Conservation (phyloP, 2,797 vertebrate species). For the Allobates femoralis region DNA sequence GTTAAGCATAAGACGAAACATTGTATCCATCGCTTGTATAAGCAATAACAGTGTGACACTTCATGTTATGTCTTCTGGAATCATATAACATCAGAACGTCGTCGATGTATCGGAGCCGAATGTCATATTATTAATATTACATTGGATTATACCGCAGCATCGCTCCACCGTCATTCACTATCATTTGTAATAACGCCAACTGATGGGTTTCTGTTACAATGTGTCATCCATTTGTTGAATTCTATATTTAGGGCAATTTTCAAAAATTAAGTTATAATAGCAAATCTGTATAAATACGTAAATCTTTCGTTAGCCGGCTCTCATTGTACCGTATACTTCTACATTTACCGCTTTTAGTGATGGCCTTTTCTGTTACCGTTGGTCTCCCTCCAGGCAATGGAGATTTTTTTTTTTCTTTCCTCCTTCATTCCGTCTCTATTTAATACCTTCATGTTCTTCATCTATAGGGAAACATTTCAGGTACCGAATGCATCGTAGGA, state of each 20-base stretch:
- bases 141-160: not conserved
- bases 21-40: not conserved
- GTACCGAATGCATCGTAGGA: conserved; percentile 17
- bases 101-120: not conserved
- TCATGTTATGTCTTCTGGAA: too few relatives aligned
- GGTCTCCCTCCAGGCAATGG: not conserved
- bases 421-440: not conserved
- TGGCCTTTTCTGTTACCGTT: not conserved
- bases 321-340: not conserved
- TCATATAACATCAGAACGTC: not conserved
- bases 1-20: not conserved
- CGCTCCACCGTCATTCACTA: not conserved
- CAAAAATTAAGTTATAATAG: too few relatives aligned
- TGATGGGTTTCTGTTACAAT: conserved; percentile 6
- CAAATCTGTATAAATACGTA: too few relatives aligned
- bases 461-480: conserved; percentile 42
- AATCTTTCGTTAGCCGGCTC: too few relatives aligned
- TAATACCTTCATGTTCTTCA: conserved; percentile 35
- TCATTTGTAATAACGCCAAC: conserved; percentile 3
- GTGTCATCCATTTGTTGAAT: not conserved
- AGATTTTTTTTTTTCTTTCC: not conserved
- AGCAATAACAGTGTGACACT: not conserved
- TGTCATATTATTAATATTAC: too few relatives aligned
- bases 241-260: not conserved
- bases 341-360: not conserved